Base-by-base conservation (phyloP, 2,113 vertebrate species). In the Mohoua ochrocephala region DNA sequence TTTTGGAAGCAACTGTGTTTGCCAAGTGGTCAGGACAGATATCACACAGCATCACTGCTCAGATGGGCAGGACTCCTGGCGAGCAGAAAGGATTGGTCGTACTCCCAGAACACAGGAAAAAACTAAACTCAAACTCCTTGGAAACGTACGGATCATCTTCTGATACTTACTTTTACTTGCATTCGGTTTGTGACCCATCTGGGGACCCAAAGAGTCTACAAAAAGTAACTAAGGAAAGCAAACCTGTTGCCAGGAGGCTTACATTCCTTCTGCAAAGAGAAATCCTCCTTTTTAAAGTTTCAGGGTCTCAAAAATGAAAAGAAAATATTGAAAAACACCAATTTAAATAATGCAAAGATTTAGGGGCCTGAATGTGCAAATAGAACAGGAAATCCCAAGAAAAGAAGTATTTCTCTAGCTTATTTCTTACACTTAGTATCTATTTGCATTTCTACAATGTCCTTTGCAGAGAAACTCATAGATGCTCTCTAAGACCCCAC, bases 261-360 rank as follows among this genome's bases (percentile, higher is more conserved):
- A 80, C 33, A 45, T 57, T 91, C 47, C 22, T 21, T 53, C n/a
- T 50, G 67, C n/a, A 69, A 50, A 77, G 45, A 84, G 24, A 91
- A 54, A 59, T 35, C 7, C 20, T 77, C 31, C 37, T 83, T 60
- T 53, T 28, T 39, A 88, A 94, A 59, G 65, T 65, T 70, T 84
- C 83, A 80, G 26, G 21, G 16, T 60, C 30, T 74, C 63, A 85
- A 70, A 90, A 91, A 47, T 4, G 7, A 73, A 69, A 91, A 91
- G 67, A 87, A 92, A 96, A 94, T 88, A 88, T 39, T 94, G 35
- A 86, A 88, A 92, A 92, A n/a, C 26, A 50, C 21, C 18, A 41
- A 61, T 74, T 95, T 93, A 93, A 91, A 93, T 76, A 73, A 88
- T 59, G 39, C 17, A 83, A 79, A 87, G 54, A 82, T 47, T 90